Percentiles rank a stretch among this genome's conserved stretches.
These are phyloP conservation scores for Luehdorfia chinensis DNA, from an alignment of 1,140 invertebrate genomes.

Conservation along the genomic window DNA sequence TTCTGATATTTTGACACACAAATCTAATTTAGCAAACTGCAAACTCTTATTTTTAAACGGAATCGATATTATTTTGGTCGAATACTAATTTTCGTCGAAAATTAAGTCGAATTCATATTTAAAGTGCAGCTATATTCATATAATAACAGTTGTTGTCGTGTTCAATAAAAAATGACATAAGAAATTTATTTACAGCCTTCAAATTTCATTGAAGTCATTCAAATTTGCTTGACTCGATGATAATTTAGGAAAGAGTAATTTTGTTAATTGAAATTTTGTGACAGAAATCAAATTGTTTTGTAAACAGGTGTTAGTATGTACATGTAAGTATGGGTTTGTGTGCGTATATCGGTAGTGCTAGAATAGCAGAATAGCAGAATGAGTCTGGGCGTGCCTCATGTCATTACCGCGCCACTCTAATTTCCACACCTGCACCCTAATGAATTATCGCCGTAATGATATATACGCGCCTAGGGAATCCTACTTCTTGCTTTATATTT, in stretches of 20 bases:
- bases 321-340: background rate
- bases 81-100: too few species aligned
- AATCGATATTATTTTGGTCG: too few species aligned
- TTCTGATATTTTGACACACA: background rate
- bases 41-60: too few species aligned
- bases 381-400: constrained; percentile 35
- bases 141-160: background rate
- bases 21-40: background rate
- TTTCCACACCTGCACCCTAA: constrained; percentile 57
- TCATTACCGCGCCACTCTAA: constrained; percentile 55
- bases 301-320: too few species aligned
- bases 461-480: constrained; percentile 27
- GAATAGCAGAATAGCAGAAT: constrained; percentile 22
- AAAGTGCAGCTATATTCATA: background rate
- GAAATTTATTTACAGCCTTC: too few species aligned
- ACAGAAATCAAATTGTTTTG: background rate
- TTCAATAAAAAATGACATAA: too few species aligned
- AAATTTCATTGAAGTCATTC: too few species aligned
- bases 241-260: too few species aligned
- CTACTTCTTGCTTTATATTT: constrained; percentile 19
- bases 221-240: too few species aligned
- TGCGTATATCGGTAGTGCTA: constrained; percentile 6
- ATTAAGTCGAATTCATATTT: background rate
- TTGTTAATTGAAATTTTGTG: too few species aligned
- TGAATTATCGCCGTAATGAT: too few species aligned